A percentile compares a stretch with the other conserved stretches of the same genome.
Conservation (phyloP, 2,888 invertebrate genomes). For the Omphaloscelis lunosa region DNA sequence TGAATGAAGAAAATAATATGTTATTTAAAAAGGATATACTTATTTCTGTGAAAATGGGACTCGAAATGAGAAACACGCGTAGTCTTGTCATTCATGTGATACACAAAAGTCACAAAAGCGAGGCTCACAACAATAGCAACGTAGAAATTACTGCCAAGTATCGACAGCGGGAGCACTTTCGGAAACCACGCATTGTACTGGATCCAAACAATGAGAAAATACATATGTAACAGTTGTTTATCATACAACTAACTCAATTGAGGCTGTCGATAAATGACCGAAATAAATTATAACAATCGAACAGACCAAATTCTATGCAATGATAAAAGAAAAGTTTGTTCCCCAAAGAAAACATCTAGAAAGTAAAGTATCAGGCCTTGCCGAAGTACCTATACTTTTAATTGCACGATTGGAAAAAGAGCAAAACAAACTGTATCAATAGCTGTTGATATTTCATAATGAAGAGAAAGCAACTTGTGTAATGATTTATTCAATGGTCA, state of each 20-base stretch:
- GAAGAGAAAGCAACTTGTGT: conserved; percentile 72
- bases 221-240: conserved; percentile 62
- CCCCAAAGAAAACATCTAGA: conserved; percentile 3
- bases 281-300: conserved; percentile 20
- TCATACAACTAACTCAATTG: conserved; percentile 43
- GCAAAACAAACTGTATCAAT: conserved; percentile 38
- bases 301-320: neutral
- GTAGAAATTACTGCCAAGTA: conserved; percentile 79
- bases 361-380: neutral
- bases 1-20: conserved; percentile 20
- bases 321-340: conserved; percentile 16
- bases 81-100: conserved; percentile 75
- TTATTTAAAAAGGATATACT: conserved; percentile 38
- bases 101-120: conserved; percentile 77
- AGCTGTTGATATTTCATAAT: conserved; percentile 65
- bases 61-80: conserved; percentile 71
- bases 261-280: conserved; percentile 22
- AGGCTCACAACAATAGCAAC: conserved; percentile 76
- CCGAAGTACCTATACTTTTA: neutral
- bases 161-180: conserved; percentile 78
- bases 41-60: conserved; percentile 63
- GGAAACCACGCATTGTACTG: conserved; percentile 75
- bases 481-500: conserved; percentile 69
- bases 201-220: conserved; percentile 74
- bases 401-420: conserved; percentile 13